Conservation (phyloP, 2,888 invertebrate species). For the Electrophaes corylata region DNA sequence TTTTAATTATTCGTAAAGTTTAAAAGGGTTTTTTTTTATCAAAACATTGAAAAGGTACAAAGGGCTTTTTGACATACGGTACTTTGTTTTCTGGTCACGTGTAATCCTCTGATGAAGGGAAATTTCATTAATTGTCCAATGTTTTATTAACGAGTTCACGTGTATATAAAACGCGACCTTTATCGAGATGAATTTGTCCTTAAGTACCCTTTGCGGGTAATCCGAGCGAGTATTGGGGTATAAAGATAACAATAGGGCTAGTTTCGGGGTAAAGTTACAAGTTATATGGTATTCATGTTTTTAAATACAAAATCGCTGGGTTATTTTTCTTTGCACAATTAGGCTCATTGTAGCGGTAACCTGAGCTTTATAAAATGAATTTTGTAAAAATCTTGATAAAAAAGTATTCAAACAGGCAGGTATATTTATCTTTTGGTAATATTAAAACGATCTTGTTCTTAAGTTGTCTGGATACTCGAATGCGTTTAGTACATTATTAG, state of each 20-base stretch:
- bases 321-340: neutral
- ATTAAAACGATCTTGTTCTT: too few relatives aligned
- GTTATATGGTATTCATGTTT: too few relatives aligned
- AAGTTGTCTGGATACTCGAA: too few relatives aligned
- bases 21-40: too few relatives aligned
- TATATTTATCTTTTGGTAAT: too few relatives aligned
- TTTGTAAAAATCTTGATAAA: too few relatives aligned
- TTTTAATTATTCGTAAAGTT: too few relatives aligned
- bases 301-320: neutral
- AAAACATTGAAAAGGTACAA: too few relatives aligned
- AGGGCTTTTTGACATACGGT: conserved; percentile 6
- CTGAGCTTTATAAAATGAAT: neutral
- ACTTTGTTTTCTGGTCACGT: neutral
- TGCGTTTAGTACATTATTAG: too few relatives aligned
- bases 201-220: neutral
- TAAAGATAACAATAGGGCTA: conserved; percentile 2
- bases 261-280: neutral
- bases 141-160: conserved; percentile 8
- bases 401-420: too few relatives aligned
- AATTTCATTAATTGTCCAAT: conserved; percentile 3
- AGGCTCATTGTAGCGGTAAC: neutral
- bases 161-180: conserved; percentile 5
- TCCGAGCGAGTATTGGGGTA: conserved; percentile 1
- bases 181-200: conserved; percentile 2
- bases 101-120: conserved; percentile 10